These are phyloP conservation scores for Phortica okadai DNA, from an alignment of 2,888 invertebrate genomes.

Conservation along the genomic window DNA sequence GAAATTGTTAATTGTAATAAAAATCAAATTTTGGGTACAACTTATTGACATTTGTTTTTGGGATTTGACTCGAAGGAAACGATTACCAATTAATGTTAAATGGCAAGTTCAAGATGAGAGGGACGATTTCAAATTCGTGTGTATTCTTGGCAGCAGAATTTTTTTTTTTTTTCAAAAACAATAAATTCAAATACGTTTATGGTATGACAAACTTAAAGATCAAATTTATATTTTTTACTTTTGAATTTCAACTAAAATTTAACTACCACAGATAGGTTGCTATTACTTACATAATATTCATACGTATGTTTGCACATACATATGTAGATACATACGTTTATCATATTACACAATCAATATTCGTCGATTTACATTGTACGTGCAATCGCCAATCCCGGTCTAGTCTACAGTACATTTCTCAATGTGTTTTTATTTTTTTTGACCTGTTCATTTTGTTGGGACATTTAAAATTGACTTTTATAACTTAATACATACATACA, in stretches of 20 bases:
- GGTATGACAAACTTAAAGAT: slow-evolving; percentile 61
- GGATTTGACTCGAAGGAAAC: no score
- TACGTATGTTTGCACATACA: slow-evolving; percentile 36
- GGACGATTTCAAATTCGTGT: no score
- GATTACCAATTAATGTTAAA: no score
- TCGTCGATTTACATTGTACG: neutral
- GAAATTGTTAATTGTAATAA: slow-evolving; percentile 61
- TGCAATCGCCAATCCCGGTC: neutral
- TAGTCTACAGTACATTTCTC: slow-evolving; percentile 18
- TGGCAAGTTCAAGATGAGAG: no score
- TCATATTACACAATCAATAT: slow-evolving; percentile 6
- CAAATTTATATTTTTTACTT: slow-evolving; percentile 41
- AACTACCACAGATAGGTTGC: slow-evolving; percentile 77
- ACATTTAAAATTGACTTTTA: neutral
- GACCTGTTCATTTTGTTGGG: neutral
- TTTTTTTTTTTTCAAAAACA: no score
- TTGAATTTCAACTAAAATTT: slow-evolving; percentile 75
- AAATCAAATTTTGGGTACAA: slow-evolving; percentile 63
- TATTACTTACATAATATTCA: slow-evolving; percentile 61
- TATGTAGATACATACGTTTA: slow-evolving; percentile 41
- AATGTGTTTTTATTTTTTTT: slow-evolving; percentile 27
- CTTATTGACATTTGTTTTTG: neutral
- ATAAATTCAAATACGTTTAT: neutral
- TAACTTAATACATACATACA: neutral
- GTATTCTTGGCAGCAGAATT: no score